These are phyloP conservation scores for Malaclemys terrapin DNA, from an alignment of 2,113 vertebrate genomes.

Conservation along the genomic window DNA sequence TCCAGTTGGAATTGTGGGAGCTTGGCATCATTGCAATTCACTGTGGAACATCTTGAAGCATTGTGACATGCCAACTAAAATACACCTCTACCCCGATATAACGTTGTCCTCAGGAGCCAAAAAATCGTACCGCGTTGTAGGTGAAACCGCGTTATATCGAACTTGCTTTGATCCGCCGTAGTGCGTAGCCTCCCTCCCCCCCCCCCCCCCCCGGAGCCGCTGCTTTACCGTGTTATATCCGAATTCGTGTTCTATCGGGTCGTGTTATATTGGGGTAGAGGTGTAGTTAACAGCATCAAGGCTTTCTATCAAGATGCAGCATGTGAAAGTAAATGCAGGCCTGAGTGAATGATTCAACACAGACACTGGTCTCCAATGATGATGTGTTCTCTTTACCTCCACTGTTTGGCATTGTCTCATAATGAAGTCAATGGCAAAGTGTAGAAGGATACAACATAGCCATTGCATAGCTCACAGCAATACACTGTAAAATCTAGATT, in stretches of 20 bases:
- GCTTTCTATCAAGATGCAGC: neutral
- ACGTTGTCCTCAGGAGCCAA: no score
- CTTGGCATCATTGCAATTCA: neutral
- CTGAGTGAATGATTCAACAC: neutral
- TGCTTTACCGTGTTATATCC: no score
- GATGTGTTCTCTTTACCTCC: neutral
- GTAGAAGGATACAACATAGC: neutral
- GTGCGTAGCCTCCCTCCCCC: no score
- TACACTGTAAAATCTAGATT: neutral
- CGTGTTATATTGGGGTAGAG: no score
- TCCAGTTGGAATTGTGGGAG: neutral
- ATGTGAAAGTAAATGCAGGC: neutral
- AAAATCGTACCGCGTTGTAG: no score
- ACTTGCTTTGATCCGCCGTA: no score
- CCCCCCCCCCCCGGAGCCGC: no score
- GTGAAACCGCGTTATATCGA: no score
- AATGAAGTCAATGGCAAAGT: neutral
- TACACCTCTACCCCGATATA: neutral
- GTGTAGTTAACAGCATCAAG: neutral
- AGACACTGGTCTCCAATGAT: neutral
- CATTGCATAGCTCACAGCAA: neutral
- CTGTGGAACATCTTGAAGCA: neutral
- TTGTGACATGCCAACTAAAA: neutral
- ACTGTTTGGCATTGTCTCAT: neutral
- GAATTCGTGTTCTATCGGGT: no score